Percentiles rank a stretch among this genome's conserved stretches.
Evolutionary conservation across 2,888 invertebrate species (phyloP).

Genomic region (Julus scanicus): DNA sequence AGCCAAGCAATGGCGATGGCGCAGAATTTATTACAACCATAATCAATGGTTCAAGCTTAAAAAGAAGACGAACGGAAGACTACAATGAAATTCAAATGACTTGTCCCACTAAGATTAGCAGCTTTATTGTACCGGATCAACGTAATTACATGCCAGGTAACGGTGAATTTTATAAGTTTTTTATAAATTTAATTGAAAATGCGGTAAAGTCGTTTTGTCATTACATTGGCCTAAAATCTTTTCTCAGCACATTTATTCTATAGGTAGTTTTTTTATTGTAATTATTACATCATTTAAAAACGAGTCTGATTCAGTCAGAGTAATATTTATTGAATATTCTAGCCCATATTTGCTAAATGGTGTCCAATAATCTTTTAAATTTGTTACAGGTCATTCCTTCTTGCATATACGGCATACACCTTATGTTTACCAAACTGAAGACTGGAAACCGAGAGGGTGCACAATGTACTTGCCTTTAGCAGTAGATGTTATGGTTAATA

Average conservation of each 20-base stretch:
- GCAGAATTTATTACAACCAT: slow-evolving; percentile 48
- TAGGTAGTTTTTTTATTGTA: no score
- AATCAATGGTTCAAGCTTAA: slow-evolving; percentile 58
- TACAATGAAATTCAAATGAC: slow-evolving; percentile 59
- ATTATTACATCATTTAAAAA: no score
- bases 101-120: slow-evolving; percentile 58
- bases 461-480: slow-evolving; percentile 60
- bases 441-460: slow-evolving; percentile 61
- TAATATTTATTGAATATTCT: no score
- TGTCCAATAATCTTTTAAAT: slow-evolving; percentile 5
- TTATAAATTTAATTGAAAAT: no score
- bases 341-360: no score
- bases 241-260: no score
- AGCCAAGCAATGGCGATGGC: slow-evolving; percentile 48
- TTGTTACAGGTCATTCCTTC: slow-evolving; percentile 56
- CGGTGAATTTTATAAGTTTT: no score
- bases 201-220: no score
- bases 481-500: slow-evolving; percentile 61
- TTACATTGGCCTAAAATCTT: no score
- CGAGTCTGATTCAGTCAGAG: no score
- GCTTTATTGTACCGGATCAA: slow-evolving; percentile 57
- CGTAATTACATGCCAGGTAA: slow-evolving; percentile 52
- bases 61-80: slow-evolving; percentile 59
- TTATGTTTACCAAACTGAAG: slow-evolving; percentile 60
- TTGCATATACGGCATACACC: slow-evolving; percentile 59